Evolutionary conservation across 2,888 invertebrate genomes (phyloP).

Genomic region (Heliconius charithonia): DNA sequence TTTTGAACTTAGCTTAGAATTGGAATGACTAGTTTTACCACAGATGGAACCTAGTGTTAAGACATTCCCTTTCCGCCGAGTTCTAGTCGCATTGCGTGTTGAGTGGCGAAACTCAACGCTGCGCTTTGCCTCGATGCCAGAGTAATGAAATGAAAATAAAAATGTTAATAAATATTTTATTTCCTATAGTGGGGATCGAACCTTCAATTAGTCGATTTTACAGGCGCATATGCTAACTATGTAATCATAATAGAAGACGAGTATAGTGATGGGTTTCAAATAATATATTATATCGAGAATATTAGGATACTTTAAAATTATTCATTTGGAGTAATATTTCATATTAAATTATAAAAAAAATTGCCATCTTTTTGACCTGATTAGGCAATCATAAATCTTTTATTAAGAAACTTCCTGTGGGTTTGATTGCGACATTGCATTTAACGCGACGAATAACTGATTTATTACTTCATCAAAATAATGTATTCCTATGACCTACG

Average conservation of each 20-base stretch:
- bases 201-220: too few relatives aligned
- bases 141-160: too few relatives aligned
- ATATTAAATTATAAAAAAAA: not conserved
- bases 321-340: not conserved
- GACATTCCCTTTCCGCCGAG: too few relatives aligned
- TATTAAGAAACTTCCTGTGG: slow-evolving; percentile 14
- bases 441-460: not conserved
- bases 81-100: too few relatives aligned
- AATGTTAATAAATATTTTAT: too few relatives aligned
- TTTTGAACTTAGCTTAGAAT: slow-evolving; percentile 53
- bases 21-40: slow-evolving; percentile 44
- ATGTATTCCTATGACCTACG: slow-evolving; percentile 47
- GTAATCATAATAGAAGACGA: too few relatives aligned
- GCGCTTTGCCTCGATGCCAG: too few relatives aligned
- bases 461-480: slow-evolving; percentile 29
- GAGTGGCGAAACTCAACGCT: too few relatives aligned
- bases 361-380: slow-evolving; percentile 7
- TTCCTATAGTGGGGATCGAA: too few relatives aligned
- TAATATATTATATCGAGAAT: not conserved
- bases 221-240: too few relatives aligned
- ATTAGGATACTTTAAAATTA: not conserved
- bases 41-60: too few relatives aligned
- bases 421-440: not conserved
- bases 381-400: slow-evolving; percentile 24
- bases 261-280: not conserved